Evolutionary conservation across 1,140 invertebrate genomes (phyloP).

Genomic region (Drosophila erecta): DNA sequence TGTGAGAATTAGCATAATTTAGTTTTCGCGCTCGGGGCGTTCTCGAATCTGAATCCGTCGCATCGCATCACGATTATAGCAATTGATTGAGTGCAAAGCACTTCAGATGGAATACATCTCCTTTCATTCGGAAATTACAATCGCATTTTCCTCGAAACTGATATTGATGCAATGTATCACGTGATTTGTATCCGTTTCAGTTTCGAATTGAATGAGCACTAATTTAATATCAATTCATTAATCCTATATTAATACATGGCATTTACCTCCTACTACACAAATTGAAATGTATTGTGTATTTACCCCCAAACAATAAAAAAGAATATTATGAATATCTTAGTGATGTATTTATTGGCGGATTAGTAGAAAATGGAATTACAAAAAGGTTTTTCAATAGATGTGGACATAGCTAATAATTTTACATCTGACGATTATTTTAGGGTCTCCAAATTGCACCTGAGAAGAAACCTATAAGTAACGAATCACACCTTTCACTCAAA

Average conservation of each 20-base stretch:
- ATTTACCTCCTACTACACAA: too few species aligned
- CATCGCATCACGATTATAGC: constrained; percentile 34
- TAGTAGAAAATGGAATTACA: constrained; percentile 58
- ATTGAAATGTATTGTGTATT: too few species aligned
- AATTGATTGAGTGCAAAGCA: constrained; percentile 41
- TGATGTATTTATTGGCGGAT: constrained; percentile 37
- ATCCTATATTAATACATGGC: not conserved
- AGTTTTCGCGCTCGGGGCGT: constrained; percentile 33
- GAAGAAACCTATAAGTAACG: not conserved
- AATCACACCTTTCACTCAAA: not conserved
- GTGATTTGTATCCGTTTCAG: not conserved
- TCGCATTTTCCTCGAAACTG: not conserved
- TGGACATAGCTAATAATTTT: constrained; percentile 46
- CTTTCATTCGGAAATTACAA: not conserved
- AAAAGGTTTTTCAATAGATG: constrained; percentile 45
- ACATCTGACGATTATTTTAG: constrained; percentile 56
- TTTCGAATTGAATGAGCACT: not conserved
- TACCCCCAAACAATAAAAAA: not conserved
- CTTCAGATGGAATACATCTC: constrained; percentile 29
- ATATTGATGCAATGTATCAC: constrained; percentile 10
- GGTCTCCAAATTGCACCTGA: constrained; percentile 20
- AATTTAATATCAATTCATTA: not conserved
- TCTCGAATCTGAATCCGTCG: constrained; percentile 20
- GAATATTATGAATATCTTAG: constrained; percentile 17
- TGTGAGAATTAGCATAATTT: constrained; percentile 68